These are phyloP conservation scores for Neoitamus cyanurus DNA, from an alignment of 2,888 invertebrate genomes.

Conservation along the genomic window DNA sequence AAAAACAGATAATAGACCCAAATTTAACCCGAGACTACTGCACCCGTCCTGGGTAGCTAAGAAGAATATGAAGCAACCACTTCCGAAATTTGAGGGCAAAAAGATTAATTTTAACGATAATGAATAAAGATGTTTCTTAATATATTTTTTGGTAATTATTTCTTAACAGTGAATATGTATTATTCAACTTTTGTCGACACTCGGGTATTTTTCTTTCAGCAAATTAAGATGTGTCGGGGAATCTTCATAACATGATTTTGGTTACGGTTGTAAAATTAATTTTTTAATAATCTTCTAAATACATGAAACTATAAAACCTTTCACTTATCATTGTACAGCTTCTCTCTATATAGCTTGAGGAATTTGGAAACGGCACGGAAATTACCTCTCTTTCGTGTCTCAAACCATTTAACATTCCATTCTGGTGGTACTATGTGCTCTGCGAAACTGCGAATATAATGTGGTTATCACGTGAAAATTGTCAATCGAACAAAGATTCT, in stretches of 20 bases:
- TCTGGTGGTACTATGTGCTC: slow-evolving; percentile 76
- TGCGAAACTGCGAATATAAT: not conserved
- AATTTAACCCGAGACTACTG: too few species aligned
- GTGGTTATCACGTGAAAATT: not conserved
- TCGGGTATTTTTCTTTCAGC: slow-evolving; percentile 78
- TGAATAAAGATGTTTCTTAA: not conserved
- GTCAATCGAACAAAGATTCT: not conserved
- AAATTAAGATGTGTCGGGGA: slow-evolving; percentile 77
- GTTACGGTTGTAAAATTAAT: slow-evolving; percentile 66
- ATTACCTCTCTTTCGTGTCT: slow-evolving; percentile 70
- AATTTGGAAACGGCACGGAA: slow-evolving; percentile 75
- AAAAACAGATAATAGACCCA: too few species aligned
- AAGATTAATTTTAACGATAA: slow-evolving; percentile 60
- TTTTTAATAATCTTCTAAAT: not conserved
- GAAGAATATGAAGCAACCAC: slow-evolving; percentile 59
- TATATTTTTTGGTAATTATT: not conserved
- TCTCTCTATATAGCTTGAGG: slow-evolving; percentile 73
- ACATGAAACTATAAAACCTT: slow-evolving; percentile 59
- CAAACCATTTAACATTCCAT: slow-evolving; percentile 75
- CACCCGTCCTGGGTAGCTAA: slow-evolving; percentile 65
- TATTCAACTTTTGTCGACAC: slow-evolving; percentile 70
- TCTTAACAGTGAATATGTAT: not conserved
- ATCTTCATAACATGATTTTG: slow-evolving; percentile 77
- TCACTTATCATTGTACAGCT: slow-evolving; percentile 70
- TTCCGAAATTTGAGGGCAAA: slow-evolving; percentile 59